Conservation (phyloP, 2,888 invertebrate species). For the Cosmia trapezina region DNA sequence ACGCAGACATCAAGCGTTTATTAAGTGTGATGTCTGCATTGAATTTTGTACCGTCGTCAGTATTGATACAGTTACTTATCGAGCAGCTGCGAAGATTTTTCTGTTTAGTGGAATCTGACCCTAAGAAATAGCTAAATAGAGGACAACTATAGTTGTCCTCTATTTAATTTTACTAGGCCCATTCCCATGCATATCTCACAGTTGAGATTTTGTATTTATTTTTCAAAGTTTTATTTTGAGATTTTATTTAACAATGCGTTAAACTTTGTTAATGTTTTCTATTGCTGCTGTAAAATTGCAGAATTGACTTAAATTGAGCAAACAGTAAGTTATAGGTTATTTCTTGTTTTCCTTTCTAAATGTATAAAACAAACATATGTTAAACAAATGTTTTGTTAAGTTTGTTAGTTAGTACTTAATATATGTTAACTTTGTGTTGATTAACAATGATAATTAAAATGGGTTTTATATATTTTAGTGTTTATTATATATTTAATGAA, state of each 20-base stretch:
- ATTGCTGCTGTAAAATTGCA: not conserved
- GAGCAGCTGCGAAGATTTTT: too few relatives aligned
- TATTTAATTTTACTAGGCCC: too few relatives aligned
- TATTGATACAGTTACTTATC: too few relatives aligned
- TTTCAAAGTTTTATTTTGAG: not conserved
- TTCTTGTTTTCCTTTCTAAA: not conserved
- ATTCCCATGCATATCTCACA: too few relatives aligned
- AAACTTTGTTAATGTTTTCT: not conserved
- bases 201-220: not conserved
- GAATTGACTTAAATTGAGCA: not conserved
- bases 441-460: slow-evolving; percentile 11
- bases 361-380: slow-evolving; percentile 7
- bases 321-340: not conserved
- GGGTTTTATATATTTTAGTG: slow-evolving; percentile 6
- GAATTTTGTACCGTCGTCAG: too few relatives aligned
- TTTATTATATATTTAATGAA: not conserved
- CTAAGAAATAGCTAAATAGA: too few relatives aligned
- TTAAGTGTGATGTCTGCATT: too few relatives aligned
- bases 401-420: not conserved
- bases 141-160: too few relatives aligned
- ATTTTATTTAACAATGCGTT: not conserved
- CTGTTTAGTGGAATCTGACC: too few relatives aligned
- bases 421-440: slow-evolving; percentile 1
- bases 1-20: too few relatives aligned
- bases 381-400: slow-evolving; percentile 14